Evolutionary conservation across 2,888 invertebrate species (phyloP).

Genomic region (Ectobius pallidus): DNA sequence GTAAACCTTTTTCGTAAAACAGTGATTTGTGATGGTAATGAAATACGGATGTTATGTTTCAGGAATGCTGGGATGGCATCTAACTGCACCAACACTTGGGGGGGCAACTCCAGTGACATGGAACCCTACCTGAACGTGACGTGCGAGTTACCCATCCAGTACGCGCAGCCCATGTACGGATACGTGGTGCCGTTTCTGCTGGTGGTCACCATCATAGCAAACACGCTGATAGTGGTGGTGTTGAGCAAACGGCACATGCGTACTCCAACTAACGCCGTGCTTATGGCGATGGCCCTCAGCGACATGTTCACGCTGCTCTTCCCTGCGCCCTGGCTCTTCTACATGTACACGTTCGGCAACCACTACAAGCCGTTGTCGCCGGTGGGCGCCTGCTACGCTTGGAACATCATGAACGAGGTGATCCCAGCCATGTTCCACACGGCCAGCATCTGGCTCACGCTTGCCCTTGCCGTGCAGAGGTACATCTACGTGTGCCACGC

Average conservation of each 20-base stretch:
- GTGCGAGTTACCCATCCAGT: conserved; percentile 66
- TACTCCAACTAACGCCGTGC: conserved; percentile 89
- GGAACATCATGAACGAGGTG: conserved; percentile 81
- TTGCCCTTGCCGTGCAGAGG: conserved; percentile 88
- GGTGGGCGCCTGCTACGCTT: conserved; percentile 77
- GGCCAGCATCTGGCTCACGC: conserved; percentile 91
- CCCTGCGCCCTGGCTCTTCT: conserved; percentile 89
- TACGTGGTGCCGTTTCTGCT: conserved; percentile 85
- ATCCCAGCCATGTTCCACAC: conserved; percentile 75
- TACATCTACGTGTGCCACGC: conserved; percentile 96
- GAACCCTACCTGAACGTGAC: conserved; percentile 63
- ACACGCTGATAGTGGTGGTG: conserved; percentile 89
- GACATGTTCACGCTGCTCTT: conserved; percentile 92
- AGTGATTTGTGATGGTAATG: no score
- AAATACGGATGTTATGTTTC: no score
- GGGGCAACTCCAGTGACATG: neutral
- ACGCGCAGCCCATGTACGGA: conserved; percentile 75
- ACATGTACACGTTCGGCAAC: conserved; percentile 90
- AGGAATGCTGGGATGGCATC: neutral
- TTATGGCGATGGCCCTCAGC: conserved; percentile 95
- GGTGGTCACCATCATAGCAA: conserved; percentile 86
- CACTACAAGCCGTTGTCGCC: conserved; percentile 82
- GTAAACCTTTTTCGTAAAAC: no score
- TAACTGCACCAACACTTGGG: neutral
- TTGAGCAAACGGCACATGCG: conserved; percentile 89